Percentiles rank a stretch among this genome's conserved stretches.
phyloP scores from a whole-genome alignment of 2,797 vertebrate genomes.

The Myotis findleyi region DNA sequence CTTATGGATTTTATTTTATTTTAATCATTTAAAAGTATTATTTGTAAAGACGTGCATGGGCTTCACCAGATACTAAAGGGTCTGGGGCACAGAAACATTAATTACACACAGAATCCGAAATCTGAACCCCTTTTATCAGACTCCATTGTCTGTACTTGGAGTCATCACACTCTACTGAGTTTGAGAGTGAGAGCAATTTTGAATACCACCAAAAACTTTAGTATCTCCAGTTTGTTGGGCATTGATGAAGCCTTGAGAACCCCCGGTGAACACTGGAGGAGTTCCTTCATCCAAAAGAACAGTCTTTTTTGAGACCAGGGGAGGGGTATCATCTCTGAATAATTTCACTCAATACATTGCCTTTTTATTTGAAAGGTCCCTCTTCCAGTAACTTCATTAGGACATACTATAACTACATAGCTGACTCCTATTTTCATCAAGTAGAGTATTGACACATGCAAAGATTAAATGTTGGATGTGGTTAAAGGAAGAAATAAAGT shows the following conservation, averaged over 20 bases:
- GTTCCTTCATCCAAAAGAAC: slow-evolving; percentile 8
- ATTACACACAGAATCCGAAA: neutral
- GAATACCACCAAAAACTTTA: neutral
- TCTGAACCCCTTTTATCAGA: neutral
- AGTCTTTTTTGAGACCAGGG: neutral
- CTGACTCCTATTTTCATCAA: neutral
- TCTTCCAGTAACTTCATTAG: neutral
- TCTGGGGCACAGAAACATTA: neutral
- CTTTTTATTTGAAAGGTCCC: slow-evolving; percentile 26
- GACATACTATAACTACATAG: neutral
- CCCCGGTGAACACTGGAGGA: neutral
- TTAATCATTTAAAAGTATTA: slow-evolving; percentile 5
- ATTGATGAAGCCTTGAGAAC: neutral
- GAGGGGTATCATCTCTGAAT: neutral
- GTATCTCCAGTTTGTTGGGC: neutral
- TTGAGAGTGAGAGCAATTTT: neutral
- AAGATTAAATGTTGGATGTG: neutral
- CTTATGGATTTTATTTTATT: neutral
- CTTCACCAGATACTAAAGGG: neutral
- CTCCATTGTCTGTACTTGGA: neutral
- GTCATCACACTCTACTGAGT: neutral
- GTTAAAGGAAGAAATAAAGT: slow-evolving; percentile 26
- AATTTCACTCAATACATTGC: neutral
- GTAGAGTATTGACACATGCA: neutral
- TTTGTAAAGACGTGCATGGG: neutral